A percentile compares a stretch with the other conserved stretches of the same genome.
Evolutionary conservation across 2,113 vertebrate genomes (phyloP).

Genomic region (Orthochromis malagaraziensis): DNA sequence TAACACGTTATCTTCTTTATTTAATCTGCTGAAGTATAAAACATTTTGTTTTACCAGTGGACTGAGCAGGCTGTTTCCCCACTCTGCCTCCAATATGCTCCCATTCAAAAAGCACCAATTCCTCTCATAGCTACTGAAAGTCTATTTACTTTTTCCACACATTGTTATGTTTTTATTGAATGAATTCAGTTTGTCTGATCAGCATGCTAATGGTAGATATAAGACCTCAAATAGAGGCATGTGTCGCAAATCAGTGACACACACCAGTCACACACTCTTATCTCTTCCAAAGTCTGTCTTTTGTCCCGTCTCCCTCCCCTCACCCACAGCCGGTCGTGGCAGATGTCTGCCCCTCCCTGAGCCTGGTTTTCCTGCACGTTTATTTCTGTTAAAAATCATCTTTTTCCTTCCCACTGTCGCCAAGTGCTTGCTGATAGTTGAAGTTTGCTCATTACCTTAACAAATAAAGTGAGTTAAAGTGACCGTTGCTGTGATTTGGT

Average conservation of each 20-base stretch:
- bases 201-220: background rate
- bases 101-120: background rate
- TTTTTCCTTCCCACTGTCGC: background rate
- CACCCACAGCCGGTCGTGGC: background rate
- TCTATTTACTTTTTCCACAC: background rate
- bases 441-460: background rate
- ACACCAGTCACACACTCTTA: background rate
- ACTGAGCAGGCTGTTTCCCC: background rate
- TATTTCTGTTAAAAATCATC: background rate
- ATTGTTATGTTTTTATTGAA: background rate
- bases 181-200: background rate
- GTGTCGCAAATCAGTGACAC: background rate
- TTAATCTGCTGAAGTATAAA: background rate
- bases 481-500: background rate
- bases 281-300: background rate
- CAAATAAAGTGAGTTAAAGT: background rate
- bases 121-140: background rate
- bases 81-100: background rate
- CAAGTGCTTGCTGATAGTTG: background rate
- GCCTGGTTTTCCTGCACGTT: background rate
- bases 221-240: background rate
- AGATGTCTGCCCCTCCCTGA: background rate
- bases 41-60: background rate
- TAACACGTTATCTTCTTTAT: background rate
- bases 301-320: background rate